Conservation (phyloP, 2,888 invertebrate genomes). For the Hirtodrosophila confusa region DNA sequence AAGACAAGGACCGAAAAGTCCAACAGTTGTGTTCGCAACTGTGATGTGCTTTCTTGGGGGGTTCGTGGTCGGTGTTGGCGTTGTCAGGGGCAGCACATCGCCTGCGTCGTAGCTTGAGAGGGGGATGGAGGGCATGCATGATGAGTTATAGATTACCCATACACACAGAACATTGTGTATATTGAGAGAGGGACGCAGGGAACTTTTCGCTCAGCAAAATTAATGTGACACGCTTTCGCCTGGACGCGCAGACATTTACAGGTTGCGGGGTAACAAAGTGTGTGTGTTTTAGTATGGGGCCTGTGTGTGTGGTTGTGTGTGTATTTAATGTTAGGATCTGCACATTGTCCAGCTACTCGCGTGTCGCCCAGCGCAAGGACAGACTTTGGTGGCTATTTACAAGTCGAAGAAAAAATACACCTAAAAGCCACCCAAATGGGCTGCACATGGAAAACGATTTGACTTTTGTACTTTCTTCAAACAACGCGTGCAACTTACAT, state of each 20-base stretch:
- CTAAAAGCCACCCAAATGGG: constrained; percentile 21
- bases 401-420: constrained; percentile 50
- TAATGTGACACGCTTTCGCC: constrained; percentile 84
- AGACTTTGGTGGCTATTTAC: constrained; percentile 55
- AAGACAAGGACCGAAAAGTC: constrained; percentile 84
- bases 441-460: constrained; percentile 18
- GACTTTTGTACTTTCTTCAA: constrained; percentile 32
- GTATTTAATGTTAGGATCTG: constrained; percentile 34
- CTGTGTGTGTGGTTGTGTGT: neutral
- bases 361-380: constrained; percentile 84
- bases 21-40: constrained; percentile 81
- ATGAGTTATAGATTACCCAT: constrained; percentile 28
- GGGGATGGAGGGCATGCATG: constrained; percentile 54
- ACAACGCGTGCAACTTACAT: constrained; percentile 60
- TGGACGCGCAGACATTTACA: constrained; percentile 62
- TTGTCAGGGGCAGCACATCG: constrained; percentile 69
- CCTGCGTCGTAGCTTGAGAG: constrained; percentile 65
- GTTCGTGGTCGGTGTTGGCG: neutral
- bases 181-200: constrained; percentile 76
- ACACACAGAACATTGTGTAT: constrained; percentile 23
- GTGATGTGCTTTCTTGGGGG: constrained; percentile 71
- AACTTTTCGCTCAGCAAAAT: constrained; percentile 85
- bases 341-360: constrained; percentile 81
- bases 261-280: constrained; percentile 4
- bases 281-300: constrained; percentile 18